phyloP scores from a whole-genome alignment of 2,888 invertebrate genomes.

The Drosophila anomelani region DNA sequence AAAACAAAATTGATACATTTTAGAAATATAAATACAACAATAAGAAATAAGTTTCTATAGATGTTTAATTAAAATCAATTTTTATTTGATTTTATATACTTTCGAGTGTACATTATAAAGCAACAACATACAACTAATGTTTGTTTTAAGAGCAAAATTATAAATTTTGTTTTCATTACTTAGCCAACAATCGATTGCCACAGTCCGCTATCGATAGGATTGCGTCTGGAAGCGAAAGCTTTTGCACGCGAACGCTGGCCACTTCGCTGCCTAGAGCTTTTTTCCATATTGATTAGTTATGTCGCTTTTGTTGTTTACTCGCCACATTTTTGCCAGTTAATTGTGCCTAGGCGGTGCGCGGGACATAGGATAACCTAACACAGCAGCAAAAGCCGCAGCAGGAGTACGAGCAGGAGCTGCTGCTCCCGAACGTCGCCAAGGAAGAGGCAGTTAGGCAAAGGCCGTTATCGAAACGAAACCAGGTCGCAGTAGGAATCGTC shows the following conservation, averaged over 20 bases:
- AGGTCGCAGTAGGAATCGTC: slow-evolving; percentile 32
- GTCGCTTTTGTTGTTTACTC: slow-evolving; percentile 84
- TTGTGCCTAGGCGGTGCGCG: slow-evolving; percentile 68
- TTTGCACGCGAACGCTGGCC: slow-evolving; percentile 14
- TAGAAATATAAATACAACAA: too few relatives aligned
- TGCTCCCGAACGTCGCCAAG: neutral
- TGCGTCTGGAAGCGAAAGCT: slow-evolving; percentile 16
- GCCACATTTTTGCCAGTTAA: slow-evolving; percentile 79
- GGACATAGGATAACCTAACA: slow-evolving; percentile 14
- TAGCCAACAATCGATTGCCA: neutral
- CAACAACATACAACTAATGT: too few relatives aligned
- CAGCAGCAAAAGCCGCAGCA: neutral
- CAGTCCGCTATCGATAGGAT: neutral
- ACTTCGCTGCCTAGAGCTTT: slow-evolving; percentile 67
- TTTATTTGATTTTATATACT: neutral
- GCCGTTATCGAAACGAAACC: slow-evolving; percentile 2
- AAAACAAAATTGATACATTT: neutral
- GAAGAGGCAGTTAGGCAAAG: neutral
- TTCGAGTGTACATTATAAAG: neutral
- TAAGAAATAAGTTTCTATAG: neutral
- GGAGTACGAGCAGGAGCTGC: neutral
- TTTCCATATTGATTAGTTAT: slow-evolving; percentile 84
- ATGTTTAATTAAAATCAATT: neutral
- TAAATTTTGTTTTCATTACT: too few relatives aligned
- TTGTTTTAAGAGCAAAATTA: too few relatives aligned